Evolutionary conservation across 2,797 vertebrate genomes (phyloP).

Genomic region (Phataginus tricuspis): DNA sequence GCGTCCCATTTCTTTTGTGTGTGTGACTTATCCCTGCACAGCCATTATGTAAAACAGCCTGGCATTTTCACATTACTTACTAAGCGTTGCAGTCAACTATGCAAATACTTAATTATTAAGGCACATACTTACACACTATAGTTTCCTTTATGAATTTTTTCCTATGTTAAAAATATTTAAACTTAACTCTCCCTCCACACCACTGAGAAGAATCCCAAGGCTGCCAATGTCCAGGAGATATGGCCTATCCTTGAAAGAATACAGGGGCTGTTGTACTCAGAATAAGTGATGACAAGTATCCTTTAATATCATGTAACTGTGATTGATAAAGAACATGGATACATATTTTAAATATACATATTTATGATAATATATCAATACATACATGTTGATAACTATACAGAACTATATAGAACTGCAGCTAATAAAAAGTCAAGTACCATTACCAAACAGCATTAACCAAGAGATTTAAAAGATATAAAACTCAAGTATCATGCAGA

Average conservation of each 20-base stretch:
- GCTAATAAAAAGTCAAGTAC: not conserved
- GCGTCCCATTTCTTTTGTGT: slow-evolving; percentile 58
- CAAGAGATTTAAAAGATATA: not conserved
- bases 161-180: slow-evolving; percentile 63
- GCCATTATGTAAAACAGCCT: slow-evolving; percentile 74
- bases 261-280: not conserved
- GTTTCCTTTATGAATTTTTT: slow-evolving; percentile 67
- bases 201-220: not conserved
- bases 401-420: not conserved
- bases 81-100: slow-evolving; percentile 70
- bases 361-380: not conserved
- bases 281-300: slow-evolving; percentile 32
- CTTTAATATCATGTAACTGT: not conserved
- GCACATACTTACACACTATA: slow-evolving; percentile 50
- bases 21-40: slow-evolving; percentile 50
- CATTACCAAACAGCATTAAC: not conserved
- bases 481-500: not conserved
- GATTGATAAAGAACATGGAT: not conserved
- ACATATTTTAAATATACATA: not conserved
- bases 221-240: not conserved
- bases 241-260: not conserved
- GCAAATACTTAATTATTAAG: slow-evolving; percentile 73
- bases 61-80: slow-evolving; percentile 68
- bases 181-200: slow-evolving; percentile 20
- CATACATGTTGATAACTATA: not conserved